Evolutionary conservation across 2,797 vertebrate species (phyloP).

Genomic region (Pangasius djambal): DNA sequence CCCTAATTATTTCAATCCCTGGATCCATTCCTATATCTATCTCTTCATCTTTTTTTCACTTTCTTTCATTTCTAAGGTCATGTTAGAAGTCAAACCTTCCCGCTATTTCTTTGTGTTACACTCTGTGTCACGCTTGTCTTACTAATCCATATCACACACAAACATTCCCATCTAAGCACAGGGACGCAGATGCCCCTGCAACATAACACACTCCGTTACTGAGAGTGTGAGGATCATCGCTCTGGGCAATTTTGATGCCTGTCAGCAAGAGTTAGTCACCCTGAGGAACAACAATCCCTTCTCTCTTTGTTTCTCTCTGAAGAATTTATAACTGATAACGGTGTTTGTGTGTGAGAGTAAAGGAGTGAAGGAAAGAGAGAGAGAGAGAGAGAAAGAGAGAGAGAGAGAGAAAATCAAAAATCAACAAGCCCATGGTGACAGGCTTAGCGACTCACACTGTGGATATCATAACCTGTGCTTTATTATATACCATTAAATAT

Average conservation of each 20-base stretch:
- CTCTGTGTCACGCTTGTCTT: slow-evolving; percentile 35
- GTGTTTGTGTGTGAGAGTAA: slow-evolving; percentile 10
- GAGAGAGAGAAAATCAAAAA: not conserved
- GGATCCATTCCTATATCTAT: not conserved
- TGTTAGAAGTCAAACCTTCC: slow-evolving; percentile 24
- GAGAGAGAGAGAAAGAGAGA: not conserved
- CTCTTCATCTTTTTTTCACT: not conserved
- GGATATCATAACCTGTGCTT: not conserved
- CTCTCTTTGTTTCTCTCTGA: slow-evolving; percentile 28
- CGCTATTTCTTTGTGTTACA: slow-evolving; percentile 30
- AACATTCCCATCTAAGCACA: slow-evolving; percentile 19
- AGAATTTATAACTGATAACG: slow-evolving; percentile 54
- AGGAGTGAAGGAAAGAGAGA: not conserved
- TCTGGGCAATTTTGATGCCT: slow-evolving; percentile 52
- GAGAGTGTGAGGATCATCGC: slow-evolving; percentile 23
- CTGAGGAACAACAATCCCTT: slow-evolving; percentile 43
- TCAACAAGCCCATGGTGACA: not conserved
- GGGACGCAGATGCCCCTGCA: slow-evolving; percentile 27
- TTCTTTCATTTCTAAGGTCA: slow-evolving; percentile 21
- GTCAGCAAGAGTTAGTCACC: slow-evolving; percentile 57
- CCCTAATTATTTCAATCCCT: not conserved
- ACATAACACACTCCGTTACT: slow-evolving; percentile 26
- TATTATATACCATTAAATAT: not conserved
- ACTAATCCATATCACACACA: slow-evolving; percentile 41
- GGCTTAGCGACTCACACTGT: not conserved